phyloP scores from a whole-genome alignment of 2,888 invertebrate genomes.

The Chymomyza fuscimana region DNA sequence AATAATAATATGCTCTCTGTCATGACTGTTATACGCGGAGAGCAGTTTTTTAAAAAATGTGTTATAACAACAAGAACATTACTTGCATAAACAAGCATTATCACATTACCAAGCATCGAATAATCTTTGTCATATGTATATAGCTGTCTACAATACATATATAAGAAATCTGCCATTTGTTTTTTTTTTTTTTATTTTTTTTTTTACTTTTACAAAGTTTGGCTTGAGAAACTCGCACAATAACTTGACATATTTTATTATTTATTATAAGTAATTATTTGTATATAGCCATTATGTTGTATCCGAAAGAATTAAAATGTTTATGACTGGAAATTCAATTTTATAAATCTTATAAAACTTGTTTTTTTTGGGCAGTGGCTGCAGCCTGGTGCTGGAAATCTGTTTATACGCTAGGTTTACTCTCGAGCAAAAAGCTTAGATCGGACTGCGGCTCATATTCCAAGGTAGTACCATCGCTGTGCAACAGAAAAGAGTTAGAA shows the following conservation, averaged over 20 bases:
- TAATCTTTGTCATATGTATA: neutral
- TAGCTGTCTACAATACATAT: neutral
- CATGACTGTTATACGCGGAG: slow-evolving; percentile 8
- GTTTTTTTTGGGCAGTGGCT: neutral
- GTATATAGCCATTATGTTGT: slow-evolving; percentile 1
- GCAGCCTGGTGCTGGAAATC: no score
- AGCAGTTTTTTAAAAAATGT: no score
- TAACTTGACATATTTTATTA: neutral
- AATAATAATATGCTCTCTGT: neutral
- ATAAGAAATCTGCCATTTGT: slow-evolving; percentile 11
- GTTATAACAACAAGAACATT: no score
- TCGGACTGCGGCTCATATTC: slow-evolving; percentile 83
- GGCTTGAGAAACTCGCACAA: neutral
- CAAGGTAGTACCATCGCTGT: slow-evolving; percentile 81
- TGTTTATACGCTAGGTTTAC: slow-evolving; percentile 18
- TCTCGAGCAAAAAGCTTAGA: slow-evolving; percentile 82
- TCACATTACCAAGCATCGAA: neutral
- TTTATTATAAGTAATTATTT: neutral
- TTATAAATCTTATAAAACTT: neutral
- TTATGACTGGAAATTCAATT: neutral
- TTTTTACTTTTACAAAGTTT: neutral
- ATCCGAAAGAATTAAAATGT: neutral
- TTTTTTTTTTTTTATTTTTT: neutral
- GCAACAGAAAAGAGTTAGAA: slow-evolving; percentile 62
- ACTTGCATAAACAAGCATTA: no score